These are phyloP conservation scores for Nannospalax galili DNA, from an alignment of 2,113 vertebrate genomes.

Conservation along the genomic window DNA sequence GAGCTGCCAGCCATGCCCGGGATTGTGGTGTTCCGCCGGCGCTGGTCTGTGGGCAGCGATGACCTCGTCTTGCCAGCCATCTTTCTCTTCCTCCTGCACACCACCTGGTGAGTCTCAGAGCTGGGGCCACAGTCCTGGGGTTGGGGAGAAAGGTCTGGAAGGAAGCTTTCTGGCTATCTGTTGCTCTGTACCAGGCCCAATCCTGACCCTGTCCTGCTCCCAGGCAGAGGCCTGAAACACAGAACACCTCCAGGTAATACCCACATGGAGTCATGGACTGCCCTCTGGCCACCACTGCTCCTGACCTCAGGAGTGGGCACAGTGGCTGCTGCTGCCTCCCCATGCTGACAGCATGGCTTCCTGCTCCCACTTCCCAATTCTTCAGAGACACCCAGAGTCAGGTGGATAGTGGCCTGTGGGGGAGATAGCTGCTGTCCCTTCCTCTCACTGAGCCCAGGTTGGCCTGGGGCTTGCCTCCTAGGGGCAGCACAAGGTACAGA, in stretches of 20 bases:
- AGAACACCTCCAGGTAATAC: rapidly evolving
- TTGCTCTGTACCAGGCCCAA: neutral
- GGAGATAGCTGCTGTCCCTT: neutral
- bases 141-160: neutral
- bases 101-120: slow-evolving; percentile 91
- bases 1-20: slow-evolving; percentile 93
- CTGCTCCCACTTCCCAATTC: neutral
- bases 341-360: neutral
- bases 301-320: rapidly evolving
- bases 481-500: rapidly evolving
- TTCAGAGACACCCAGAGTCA: neutral
- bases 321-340: neutral
- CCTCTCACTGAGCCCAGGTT: rapidly evolving
- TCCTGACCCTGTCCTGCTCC: neutral
- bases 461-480: neutral
- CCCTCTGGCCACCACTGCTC: rapidly evolving
- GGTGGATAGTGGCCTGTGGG: neutral
- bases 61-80: slow-evolving; percentile 99
- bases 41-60: slow-evolving; percentile 99
- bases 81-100: slow-evolving; percentile 98
- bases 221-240: neutral
- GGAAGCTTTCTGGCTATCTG: neutral
- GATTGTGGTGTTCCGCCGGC: slow-evolving; percentile 99
- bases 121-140: neutral
- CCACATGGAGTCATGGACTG: rapidly evolving